Evolutionary conservation across 2,113 vertebrate genomes (phyloP).

Genomic region (Electrona antarctica): DNA sequence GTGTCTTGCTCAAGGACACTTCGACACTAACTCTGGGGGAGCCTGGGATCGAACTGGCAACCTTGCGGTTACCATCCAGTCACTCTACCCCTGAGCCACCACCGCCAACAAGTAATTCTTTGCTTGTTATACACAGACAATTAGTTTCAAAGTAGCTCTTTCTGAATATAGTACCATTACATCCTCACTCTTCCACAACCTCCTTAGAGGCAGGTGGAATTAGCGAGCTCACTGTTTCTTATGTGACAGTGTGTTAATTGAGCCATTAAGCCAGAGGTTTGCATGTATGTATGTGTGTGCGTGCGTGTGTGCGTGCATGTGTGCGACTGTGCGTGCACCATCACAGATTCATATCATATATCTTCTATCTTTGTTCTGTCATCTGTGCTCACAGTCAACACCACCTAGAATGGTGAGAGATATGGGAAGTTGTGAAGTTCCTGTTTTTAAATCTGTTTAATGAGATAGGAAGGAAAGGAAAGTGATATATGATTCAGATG

Average conservation of each 20-base stretch:
- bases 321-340: not conserved
- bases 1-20: too few species aligned
- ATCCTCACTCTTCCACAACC: constrained; percentile 41
- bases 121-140: constrained; percentile 69
- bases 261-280: constrained; percentile 66
- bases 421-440: not conserved
- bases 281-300: constrained; percentile 4
- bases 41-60: too few species aligned
- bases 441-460: constrained; percentile 1
- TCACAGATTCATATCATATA: constrained; percentile 6
- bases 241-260: constrained; percentile 72
- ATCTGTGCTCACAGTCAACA: constrained; percentile 34
- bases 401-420: constrained; percentile 16
- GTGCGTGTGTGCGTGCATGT: not conserved
- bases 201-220: constrained; percentile 60
- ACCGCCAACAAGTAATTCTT: too few species aligned
- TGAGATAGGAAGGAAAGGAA: not conserved
- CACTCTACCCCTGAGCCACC: too few species aligned
- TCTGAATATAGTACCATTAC: constrained; percentile 65
- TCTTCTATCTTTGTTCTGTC: constrained; percentile 12
- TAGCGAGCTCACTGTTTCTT: constrained; percentile 48
- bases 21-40: too few species aligned
- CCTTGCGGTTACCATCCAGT: too few species aligned
- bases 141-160: constrained; percentile 69
- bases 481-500: not conserved